phyloP scores from a whole-genome alignment of 2,797 vertebrate genomes.

The Melanotaenia trifasciata region DNA sequence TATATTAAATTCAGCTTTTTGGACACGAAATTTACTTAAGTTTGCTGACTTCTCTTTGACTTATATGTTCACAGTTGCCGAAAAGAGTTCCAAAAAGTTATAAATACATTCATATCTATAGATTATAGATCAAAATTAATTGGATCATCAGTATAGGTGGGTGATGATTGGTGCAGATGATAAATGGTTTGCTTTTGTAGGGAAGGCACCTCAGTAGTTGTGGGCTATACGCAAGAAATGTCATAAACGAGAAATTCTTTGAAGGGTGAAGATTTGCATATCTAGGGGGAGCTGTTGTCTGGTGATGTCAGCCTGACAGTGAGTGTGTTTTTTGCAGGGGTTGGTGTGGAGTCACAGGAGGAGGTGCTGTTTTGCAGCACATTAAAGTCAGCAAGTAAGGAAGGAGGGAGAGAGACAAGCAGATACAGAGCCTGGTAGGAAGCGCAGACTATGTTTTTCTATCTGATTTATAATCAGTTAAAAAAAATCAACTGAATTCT shows the following conservation, averaged over 20 bases:
- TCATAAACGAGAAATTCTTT: background rate
- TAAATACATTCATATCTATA: background rate
- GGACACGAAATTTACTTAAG: background rate
- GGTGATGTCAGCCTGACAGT: conserved; percentile 61
- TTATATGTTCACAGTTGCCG: background rate
- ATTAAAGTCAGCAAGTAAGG: conserved; percentile 25
- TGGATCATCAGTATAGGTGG: background rate
- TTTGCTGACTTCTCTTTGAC: background rate
- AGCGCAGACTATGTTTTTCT: conserved; percentile 31
- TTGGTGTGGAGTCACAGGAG: conserved; percentile 11
- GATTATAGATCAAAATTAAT: conserved; percentile 1
- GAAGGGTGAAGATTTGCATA: conserved; percentile 45
- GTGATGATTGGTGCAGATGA: background rate
- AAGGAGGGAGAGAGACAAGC: conserved; percentile 26
- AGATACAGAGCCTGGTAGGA: conserved; percentile 38
- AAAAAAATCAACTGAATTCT: background rate
- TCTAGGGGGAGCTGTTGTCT: conserved; percentile 76
- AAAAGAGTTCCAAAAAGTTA: background rate
- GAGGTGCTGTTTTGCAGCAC: conserved; percentile 21
- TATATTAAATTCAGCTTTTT: background rate
- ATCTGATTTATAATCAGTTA: conserved; percentile 23
- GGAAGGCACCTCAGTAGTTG: background rate
- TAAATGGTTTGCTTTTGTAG: background rate
- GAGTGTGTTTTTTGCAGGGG: conserved; percentile 33
- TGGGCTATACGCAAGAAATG: background rate